A percentile compares a stretch with the other conserved stretches of the same genome.
Conservation (phyloP, 1,140 invertebrate species). For the Temnothorax longispinosus region DNA sequence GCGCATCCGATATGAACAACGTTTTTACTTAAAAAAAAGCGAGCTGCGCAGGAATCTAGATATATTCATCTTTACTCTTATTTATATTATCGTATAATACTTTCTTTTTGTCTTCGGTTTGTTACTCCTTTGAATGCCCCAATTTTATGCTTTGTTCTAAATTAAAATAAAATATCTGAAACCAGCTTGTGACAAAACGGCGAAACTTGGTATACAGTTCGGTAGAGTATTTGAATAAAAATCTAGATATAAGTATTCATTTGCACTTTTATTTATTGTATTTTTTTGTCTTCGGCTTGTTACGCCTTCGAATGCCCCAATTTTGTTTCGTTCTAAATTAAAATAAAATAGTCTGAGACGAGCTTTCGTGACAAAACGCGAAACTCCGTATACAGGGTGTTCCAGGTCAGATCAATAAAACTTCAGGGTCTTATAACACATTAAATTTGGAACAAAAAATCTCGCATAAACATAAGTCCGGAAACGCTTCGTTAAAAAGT, state of each 20-base stretch:
- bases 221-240: too few species aligned
- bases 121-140: neutral
- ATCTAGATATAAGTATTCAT: too few species aligned
- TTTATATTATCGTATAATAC: neutral
- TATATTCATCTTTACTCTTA: neutral
- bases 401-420: too few species aligned
- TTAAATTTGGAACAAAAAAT: too few species aligned
- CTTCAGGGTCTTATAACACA: too few species aligned
- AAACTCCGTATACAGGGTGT: neutral
- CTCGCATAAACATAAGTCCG: too few species aligned
- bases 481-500: too few species aligned
- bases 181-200: too few species aligned
- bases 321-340: neutral
- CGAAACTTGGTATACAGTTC: too few species aligned
- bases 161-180: too few species aligned
- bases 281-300: too few species aligned
- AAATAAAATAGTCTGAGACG: neutral
- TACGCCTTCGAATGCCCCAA: neutral
- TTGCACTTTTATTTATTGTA: too few species aligned
- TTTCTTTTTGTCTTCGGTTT: neutral
- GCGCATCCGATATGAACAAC: neutral
- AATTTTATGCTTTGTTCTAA: neutral
- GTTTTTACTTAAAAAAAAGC: neutral
- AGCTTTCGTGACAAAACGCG: neutral
- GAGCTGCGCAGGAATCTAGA: neutral